Evolutionary conservation across 2,888 invertebrate species (phyloP).

Genomic region (Harpagoxenus sublaevis): DNA sequence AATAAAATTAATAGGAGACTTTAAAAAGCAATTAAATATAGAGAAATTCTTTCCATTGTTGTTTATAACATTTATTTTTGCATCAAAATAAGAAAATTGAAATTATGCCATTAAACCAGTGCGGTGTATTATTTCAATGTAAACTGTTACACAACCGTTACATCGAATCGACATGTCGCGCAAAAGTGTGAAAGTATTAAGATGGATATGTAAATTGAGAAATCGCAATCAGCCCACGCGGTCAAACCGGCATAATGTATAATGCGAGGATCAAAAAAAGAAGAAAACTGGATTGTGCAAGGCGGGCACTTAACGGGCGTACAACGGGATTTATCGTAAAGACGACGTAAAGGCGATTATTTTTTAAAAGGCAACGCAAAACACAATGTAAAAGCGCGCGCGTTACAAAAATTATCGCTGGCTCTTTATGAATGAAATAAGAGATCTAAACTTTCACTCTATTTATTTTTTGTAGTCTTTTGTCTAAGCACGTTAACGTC

Average conservation of each 20-base stretch:
- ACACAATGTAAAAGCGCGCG: neutral
- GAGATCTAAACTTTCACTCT: conserved; percentile 12
- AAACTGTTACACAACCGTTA: conserved; percentile 35
- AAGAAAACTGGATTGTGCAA: conserved; percentile 27
- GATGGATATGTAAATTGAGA: conserved; percentile 41
- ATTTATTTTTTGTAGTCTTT: neutral
- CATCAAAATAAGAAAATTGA: neutral
- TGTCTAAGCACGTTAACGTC: neutral
- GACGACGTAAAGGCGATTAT: conserved; percentile 22
- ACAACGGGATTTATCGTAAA: conserved; percentile 21
- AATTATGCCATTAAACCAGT: neutral
- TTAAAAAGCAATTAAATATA: neutral
- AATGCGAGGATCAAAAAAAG: conserved; percentile 10
- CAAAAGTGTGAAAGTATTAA: conserved; percentile 30
- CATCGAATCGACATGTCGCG: neutral
- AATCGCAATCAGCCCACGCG: conserved; percentile 6
- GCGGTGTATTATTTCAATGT: neutral
- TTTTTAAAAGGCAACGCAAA: conserved; percentile 11
- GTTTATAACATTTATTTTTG: neutral
- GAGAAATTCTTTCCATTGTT: neutral
- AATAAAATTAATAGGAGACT: neutral
- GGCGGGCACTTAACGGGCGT: neutral
- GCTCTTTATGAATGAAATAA: neutral
- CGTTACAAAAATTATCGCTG: neutral
- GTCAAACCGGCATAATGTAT: conserved; percentile 22